These are phyloP conservation scores for Neogale vison DNA, from an alignment of 2,113 vertebrate genomes.

Conservation along the genomic window DNA sequence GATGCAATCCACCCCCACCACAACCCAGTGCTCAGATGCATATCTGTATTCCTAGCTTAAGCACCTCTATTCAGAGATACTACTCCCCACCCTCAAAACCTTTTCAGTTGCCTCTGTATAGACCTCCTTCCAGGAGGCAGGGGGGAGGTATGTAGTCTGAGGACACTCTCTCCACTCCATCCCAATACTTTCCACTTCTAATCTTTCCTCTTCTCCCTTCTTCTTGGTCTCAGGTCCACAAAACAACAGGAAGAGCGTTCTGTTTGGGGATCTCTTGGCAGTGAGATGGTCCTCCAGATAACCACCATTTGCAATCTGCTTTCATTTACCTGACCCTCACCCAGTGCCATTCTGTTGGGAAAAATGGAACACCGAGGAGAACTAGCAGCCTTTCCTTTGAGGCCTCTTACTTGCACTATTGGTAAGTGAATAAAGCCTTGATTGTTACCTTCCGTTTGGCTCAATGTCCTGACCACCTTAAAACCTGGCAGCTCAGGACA, in stretches of 20 bases:
- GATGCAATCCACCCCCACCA: background rate
- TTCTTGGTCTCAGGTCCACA: background rate
- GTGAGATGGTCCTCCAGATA: background rate
- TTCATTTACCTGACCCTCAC: background rate
- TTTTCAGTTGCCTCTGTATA: background rate
- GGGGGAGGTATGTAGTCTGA: background rate
- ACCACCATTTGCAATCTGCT: background rate
- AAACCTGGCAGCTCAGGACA: background rate
- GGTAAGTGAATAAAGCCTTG: background rate
- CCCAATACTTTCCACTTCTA: background rate
- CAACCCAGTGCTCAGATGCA: background rate
- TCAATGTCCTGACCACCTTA: background rate
- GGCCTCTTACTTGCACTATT: background rate
- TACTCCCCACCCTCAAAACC: background rate
- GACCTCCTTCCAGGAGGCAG: background rate
- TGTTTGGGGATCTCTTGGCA: background rate
- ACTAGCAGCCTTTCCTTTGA: background rate
- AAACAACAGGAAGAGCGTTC: background rate
- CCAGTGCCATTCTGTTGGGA: background rate
- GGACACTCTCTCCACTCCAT: background rate
- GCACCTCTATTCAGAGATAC: background rate
- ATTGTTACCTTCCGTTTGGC: background rate
- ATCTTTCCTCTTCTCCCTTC: background rate
- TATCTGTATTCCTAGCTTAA: background rate
- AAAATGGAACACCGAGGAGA: background rate